Evolutionary conservation across 2,113 vertebrate genomes (phyloP).

Genomic region (Amphilophus citrinellus): DNA sequence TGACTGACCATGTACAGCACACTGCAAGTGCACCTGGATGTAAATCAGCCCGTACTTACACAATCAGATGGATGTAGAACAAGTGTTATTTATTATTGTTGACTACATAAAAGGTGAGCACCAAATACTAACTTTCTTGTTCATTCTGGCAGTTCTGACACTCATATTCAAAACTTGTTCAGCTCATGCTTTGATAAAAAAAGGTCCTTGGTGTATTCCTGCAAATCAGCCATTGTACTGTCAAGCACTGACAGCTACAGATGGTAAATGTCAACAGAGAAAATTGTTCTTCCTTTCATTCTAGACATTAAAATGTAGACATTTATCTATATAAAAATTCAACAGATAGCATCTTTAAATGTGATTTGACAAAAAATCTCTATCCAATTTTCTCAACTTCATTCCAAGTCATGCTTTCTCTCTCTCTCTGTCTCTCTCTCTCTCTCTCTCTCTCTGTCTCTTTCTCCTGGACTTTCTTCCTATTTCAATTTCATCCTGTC

Average conservation of each 20-base stretch:
- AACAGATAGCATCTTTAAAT: constrained; percentile 55
- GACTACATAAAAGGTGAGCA: background rate
- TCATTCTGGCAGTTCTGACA: background rate
- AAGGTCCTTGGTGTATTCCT: background rate
- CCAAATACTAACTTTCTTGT: background rate
- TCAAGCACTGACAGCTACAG: constrained; percentile 15
- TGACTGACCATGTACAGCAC: background rate
- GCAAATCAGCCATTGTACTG: constrained; percentile 1
- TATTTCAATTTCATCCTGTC: constrained; percentile 65
- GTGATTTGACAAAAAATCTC: constrained; percentile 46
- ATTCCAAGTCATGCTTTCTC: background rate
- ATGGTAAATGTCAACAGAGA: constrained; percentile 36
- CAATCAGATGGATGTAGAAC: constrained; percentile 1
- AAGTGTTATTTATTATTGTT: background rate
- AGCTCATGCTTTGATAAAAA: background rate
- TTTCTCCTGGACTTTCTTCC: constrained; percentile 24
- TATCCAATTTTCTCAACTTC: constrained; percentile 30
- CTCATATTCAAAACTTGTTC: background rate
- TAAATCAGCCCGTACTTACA: background rate
- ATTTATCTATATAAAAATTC: constrained; percentile 58
- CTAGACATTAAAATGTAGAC: constrained; percentile 24
- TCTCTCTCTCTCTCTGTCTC: background rate
- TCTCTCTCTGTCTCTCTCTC: background rate
- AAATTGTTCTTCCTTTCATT: constrained; percentile 19
- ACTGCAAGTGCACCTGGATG: background rate